phyloP scores from a whole-genome alignment of 2,888 invertebrate species.

The Vesta saturnalis region DNA sequence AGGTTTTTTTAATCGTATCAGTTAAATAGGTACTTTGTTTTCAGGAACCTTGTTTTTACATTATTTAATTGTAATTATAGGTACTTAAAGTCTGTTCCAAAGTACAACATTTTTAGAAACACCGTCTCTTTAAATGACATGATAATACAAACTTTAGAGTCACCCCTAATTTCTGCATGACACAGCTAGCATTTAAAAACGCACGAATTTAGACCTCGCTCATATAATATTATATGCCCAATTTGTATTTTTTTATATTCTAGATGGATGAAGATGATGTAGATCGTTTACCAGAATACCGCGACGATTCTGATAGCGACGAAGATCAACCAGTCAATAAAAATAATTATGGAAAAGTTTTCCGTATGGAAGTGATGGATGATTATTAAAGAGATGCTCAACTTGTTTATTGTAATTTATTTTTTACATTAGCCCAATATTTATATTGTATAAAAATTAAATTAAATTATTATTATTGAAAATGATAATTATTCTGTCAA shows the following conservation, averaged over 20 bases:
- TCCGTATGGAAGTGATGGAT: slow-evolving; percentile 59
- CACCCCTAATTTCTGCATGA: not conserved
- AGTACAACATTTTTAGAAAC: not conserved
- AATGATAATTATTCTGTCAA: not conserved
- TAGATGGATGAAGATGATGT: slow-evolving; percentile 54
- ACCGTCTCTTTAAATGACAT: slow-evolving; percentile 2
- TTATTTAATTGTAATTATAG: too few species aligned
- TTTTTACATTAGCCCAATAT: slow-evolving; percentile 10
- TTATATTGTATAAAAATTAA: slow-evolving; percentile 2
- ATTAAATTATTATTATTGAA: not conserved
- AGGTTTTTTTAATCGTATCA: too few species aligned
- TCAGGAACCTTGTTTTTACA: too few species aligned
- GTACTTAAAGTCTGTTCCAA: too few species aligned
- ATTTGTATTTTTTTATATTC: slow-evolving; percentile 34
- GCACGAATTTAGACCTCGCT: too few species aligned
- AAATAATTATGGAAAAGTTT: slow-evolving; percentile 53
- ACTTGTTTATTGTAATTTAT: slow-evolving; percentile 19
- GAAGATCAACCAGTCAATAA: slow-evolving; percentile 49
- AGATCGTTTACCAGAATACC: slow-evolving; percentile 55
- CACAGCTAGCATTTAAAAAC: not conserved
- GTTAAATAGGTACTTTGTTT: too few species aligned
- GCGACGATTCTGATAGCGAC: slow-evolving; percentile 54
- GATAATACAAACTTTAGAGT: not conserved
- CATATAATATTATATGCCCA: too few species aligned
- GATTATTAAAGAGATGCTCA: slow-evolving; percentile 42